Percentiles rank a stretch among this genome's conserved stretches.
phyloP scores from a whole-genome alignment of 1,140 invertebrate species.

The Mizuhopecten yessoensis region DNA sequence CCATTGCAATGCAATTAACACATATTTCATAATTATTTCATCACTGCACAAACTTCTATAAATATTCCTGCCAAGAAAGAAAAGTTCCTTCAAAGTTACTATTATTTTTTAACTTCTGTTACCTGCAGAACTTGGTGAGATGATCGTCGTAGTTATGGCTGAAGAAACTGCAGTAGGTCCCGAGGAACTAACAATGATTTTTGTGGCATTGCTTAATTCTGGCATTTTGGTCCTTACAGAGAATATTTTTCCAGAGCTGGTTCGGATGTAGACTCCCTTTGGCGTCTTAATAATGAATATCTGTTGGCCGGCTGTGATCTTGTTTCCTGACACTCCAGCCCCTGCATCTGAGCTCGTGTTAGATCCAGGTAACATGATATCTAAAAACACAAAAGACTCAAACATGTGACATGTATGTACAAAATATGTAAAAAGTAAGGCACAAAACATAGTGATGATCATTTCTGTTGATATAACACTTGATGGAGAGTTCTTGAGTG shows the following conservation, averaged over 20 bases:
- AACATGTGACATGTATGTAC: neutral
- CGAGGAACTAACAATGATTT: constrained; percentile 53
- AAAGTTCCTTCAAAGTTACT: too few relatives aligned
- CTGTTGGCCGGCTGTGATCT: constrained; percentile 94
- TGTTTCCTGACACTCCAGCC: constrained; percentile 72
- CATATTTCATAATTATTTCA: too few relatives aligned
- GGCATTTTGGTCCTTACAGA: constrained; percentile 87
- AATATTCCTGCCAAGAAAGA: too few relatives aligned
- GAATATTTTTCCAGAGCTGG: constrained; percentile 97
- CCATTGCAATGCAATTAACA: too few relatives aligned
- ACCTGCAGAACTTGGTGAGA: constrained; percentile 67
- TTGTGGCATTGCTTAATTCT: constrained; percentile 50
- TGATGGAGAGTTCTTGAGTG: too few relatives aligned
- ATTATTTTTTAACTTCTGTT: too few relatives aligned
- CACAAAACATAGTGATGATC: too few relatives aligned
- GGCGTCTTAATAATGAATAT: constrained; percentile 97
- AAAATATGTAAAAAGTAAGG: too few relatives aligned
- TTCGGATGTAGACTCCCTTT: constrained; percentile 97
- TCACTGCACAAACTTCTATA: too few relatives aligned
- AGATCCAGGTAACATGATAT: constrained; percentile 95
- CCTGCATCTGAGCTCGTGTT: constrained; percentile 87
- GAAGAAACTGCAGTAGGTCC: constrained; percentile 50
- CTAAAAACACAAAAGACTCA: constrained; percentile 83
- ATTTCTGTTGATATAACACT: too few relatives aligned
- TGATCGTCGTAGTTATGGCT: constrained; percentile 58